Evolutionary conservation across 2,888 invertebrate genomes (phyloP), one percentile per base, ranked within the genome.

Genomic region (Leptinotarsa haldemani): DNA sequence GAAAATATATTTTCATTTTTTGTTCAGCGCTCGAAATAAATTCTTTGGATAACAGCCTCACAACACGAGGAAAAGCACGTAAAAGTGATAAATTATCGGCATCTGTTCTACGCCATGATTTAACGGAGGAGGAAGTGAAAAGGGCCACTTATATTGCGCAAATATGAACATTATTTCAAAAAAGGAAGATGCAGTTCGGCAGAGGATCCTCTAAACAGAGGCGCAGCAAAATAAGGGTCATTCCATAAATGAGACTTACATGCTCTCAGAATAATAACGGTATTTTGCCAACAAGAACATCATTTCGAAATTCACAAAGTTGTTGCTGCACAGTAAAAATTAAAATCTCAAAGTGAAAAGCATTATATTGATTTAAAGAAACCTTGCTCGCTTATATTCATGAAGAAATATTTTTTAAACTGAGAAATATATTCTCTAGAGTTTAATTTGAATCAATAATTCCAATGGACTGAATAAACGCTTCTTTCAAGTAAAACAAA

Each of bases 31-130:
- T 15, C 61, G 50, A 65, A 65, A 65, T 15, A 50, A 48, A 66
- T 50, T 50, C 16, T 20, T 25, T 53, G 53, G 53, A 30, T 30
- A 53, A 67, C 53, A 67, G 53, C 30, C 53, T 18, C 52, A 53
- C 48, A 53, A 67, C 52, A 67, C n/a, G 53, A 53, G 18, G 40
- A 40, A 30, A 15, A 53, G 53, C 67, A 67, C 67, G 67, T 53
- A 40, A 67, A 40, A 53, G 30, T 25, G n/a, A 67, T 67, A 67
- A 67, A 67, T 67, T 22, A 67, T 53, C 52, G 52, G 48, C 67
- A 67, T 48, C 66, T 66, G 67, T 53, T 53, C 22, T 53, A 67
- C 30, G 52, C 52, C 48, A 52, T 53, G 53, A 61, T 61, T 61
- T 40, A 61, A 61, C 61, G 61, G 40, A n/a, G 40, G 30, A 61